A percentile compares a stretch with the other conserved stretches of the same genome.
Conservation (phyloP, 1,140 invertebrate genomes). For the Drosophila athabasca region DNA sequence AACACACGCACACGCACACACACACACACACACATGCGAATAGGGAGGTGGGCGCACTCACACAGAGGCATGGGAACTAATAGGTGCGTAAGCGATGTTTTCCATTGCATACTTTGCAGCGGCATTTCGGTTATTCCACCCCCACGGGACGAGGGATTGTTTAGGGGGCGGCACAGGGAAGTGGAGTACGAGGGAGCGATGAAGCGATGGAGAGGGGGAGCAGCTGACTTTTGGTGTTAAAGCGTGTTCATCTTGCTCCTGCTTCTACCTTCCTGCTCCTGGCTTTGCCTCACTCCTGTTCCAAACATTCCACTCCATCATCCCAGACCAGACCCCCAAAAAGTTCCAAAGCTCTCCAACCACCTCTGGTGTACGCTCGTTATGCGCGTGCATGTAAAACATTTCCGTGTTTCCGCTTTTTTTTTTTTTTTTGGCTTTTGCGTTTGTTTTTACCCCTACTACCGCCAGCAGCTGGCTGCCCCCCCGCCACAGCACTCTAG, state of each 20-base stretch:
- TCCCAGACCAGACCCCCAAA: not conserved
- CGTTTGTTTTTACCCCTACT: slow-evolving; percentile 41
- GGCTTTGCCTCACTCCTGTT: not conserved
- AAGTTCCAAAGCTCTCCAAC: not conserved
- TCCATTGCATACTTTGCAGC: slow-evolving; percentile 57
- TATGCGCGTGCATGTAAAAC: slow-evolving; percentile 74
- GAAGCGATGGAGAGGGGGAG: not conserved
- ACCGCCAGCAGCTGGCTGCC: not conserved
- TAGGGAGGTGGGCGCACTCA: not conserved
- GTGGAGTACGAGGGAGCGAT: not conserved
- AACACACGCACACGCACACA: slow-evolving; percentile 3
- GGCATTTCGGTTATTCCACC: slow-evolving; percentile 9
- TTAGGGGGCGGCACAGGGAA: too few relatives aligned
- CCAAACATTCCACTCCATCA: slow-evolving; percentile 6
- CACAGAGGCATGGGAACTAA: slow-evolving; percentile 4
- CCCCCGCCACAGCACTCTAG: too few relatives aligned
- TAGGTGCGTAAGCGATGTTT: slow-evolving; percentile 43
- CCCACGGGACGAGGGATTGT: not conserved
- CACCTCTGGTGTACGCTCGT: slow-evolving; percentile 12
- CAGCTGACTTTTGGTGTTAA: slow-evolving; percentile 33
- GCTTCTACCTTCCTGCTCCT: slow-evolving; percentile 1
- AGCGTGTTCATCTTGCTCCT: slow-evolving; percentile 39
- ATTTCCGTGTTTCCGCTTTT: slow-evolving; percentile 76
- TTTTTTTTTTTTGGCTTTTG: slow-evolving; percentile 68
- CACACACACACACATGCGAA: slow-evolving; percentile 9